Evolutionary conservation across 2,113 vertebrate species (phyloP).

Genomic region (Eubucco bourcierii): DNA sequence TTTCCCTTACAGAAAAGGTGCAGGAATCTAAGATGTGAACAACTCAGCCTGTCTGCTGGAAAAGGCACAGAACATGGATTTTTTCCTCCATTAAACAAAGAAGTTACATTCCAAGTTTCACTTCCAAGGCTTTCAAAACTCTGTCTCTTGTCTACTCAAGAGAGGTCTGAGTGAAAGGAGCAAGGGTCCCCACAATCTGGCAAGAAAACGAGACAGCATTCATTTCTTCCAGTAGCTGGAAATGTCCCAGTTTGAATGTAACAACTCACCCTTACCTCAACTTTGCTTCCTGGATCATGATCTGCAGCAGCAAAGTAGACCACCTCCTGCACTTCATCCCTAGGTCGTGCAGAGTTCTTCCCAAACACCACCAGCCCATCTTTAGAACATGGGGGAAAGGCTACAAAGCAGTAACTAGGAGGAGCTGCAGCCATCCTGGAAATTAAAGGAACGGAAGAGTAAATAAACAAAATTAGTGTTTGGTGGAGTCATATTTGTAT

Average conservation of each 20-base stretch:
- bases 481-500: neutral
- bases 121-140: neutral
- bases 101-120: neutral
- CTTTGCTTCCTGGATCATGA: conserved; percentile 76
- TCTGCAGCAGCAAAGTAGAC: conserved; percentile 74
- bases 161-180: neutral
- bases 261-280: conserved; percentile 74
- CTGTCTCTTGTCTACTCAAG: neutral
- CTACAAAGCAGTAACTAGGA: conserved; percentile 82
- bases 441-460: neutral
- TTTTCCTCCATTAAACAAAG: neutral
- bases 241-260: neutral
- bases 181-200: neutral
- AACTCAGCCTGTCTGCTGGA: neutral
- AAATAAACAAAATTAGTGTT: neutral
- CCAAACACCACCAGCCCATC: conserved; percentile 80
- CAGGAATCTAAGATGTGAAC: neutral
- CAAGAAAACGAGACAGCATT: neutral
- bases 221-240: neutral
- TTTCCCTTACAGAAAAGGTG: neutral
- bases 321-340: conserved; percentile 84
- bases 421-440: conserved; percentile 80
- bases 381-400: conserved; percentile 77
- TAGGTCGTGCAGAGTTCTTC: conserved; percentile 82
- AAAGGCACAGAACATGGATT: neutral